Base-by-base conservation (phyloP, 1,140 invertebrate species). In the Camponotus pennsylvanicus region DNA sequence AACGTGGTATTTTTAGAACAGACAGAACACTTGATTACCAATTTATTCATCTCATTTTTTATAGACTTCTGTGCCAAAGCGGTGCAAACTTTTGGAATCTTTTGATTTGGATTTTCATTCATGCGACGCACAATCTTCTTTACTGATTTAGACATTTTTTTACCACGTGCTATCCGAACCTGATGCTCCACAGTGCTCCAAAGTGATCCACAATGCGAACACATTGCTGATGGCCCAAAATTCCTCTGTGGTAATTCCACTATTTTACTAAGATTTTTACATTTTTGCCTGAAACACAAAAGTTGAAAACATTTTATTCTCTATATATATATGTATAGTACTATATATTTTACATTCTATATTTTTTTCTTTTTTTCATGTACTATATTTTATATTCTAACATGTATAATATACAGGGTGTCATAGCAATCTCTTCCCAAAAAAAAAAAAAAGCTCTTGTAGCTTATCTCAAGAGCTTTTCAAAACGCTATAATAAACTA, bases 201-300 rank as follows among this genome's bases (percentile, higher is more conserved):
- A 42, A 94, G 83, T 34, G 91, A 86, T 64, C 94, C 94, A 71
- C 94, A 95, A 85, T 93, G 77, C n/a, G 82, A 83, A 83, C 94
- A 95, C 91, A 95, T 93, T 4, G 80, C 77, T 18, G 88, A 89
- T 0, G 88, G 75, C 2, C 92, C 92, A 91, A 95, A 95, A 84
- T 86, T 82, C 85, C 92, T 70, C 49, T 93, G 88, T n/a, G 93
- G 90, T 64, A 93, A 67, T 52, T 91, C 86, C 3, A 91, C 18
- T 4, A 42, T 34, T 15, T 85, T 42, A 18, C 63, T 34, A 0
- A 91, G 37, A 52, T 71, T 42, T 80, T 82, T 92, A 82, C 92
- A 93, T 49, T 88, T 86, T 77, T 92, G 61, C 75, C 94, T 95
- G 40, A 66, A 92, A 67, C 69, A 66, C 59, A 83, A 75, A 89